Conservation (phyloP, 2,113 vertebrate species). For the Hippoglossus stenolepis region DNA sequence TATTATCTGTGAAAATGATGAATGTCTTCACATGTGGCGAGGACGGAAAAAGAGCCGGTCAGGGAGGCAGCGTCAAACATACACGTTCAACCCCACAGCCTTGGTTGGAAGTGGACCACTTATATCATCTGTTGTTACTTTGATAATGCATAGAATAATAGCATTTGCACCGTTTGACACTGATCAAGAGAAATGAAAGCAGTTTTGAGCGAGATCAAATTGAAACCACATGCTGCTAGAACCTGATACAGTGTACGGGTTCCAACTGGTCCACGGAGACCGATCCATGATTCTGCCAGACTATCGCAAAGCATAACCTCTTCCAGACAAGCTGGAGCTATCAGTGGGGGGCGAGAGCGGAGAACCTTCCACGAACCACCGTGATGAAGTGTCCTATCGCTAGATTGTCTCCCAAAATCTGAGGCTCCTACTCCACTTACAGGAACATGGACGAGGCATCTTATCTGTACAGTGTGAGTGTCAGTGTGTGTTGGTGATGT, state of each 20-base stretch:
- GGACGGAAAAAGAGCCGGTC: conserved; percentile 30
- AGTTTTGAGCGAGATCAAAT: conserved; percentile 63
- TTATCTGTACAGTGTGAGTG: conserved; percentile 61
- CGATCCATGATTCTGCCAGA: conserved; percentile 60
- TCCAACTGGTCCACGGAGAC: conserved; percentile 57
- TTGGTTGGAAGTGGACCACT: conserved; percentile 46
- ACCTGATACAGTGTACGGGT: conserved; percentile 54
- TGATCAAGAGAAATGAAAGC: conserved; percentile 69
- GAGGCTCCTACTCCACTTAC: conserved; percentile 61
- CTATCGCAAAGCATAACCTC: conserved; percentile 68
- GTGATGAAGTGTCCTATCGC: conserved; percentile 76
- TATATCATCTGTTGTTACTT: conserved; percentile 67
- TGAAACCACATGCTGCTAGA: conserved; percentile 77
- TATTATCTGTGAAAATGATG: conserved; percentile 64
- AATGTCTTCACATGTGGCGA: conserved; percentile 54
- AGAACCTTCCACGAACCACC: conserved; percentile 61
- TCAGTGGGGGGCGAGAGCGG: conserved; percentile 59
- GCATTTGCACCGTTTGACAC: conserved; percentile 50
- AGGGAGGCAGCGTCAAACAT: conserved; percentile 16
- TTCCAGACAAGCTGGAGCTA: conserved; percentile 75
- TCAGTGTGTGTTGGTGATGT: conserved; percentile 35
- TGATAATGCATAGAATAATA: conserved; percentile 70
- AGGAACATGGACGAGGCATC: conserved; percentile 51
- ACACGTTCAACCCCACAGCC: conserved; percentile 10
- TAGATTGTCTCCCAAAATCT: conserved; percentile 69